These are phyloP conservation scores for Daktulosphaira vitifoliae DNA, from an alignment of 1,140 invertebrate species.

Conservation along the genomic window DNA sequence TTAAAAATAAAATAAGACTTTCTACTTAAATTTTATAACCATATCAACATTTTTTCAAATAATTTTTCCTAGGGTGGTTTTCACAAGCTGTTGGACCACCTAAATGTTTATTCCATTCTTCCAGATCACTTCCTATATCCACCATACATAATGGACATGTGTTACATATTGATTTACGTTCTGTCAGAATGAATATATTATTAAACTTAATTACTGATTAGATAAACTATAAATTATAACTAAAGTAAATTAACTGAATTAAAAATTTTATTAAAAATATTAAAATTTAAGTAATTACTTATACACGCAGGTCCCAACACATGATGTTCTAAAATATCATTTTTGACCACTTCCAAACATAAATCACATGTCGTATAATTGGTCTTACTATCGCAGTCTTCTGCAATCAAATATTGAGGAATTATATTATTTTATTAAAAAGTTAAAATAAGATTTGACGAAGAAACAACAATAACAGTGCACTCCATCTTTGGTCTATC, in stretches of 20 bases:
- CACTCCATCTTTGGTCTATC: too few relatives aligned
- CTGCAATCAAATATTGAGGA: slow-evolving; percentile 43
- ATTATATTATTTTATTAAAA: too few relatives aligned
- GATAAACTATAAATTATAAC: too few relatives aligned
- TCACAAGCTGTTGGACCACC: slow-evolving; percentile 47
- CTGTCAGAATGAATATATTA: background rate
- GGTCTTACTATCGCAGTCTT: slow-evolving; percentile 57
- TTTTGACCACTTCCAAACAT: slow-evolving; percentile 58
- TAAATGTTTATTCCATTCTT: slow-evolving; percentile 57
- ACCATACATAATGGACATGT: slow-evolving; percentile 65
- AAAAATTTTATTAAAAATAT: too few relatives aligned
- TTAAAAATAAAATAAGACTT: too few relatives aligned
- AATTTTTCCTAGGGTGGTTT: slow-evolving; percentile 48
- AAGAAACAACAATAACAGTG: too few relatives aligned
- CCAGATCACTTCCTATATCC: slow-evolving; percentile 50
- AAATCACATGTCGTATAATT: slow-evolving; percentile 58
- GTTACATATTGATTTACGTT: slow-evolving; percentile 4
- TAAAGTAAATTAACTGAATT: too few relatives aligned
- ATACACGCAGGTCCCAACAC: background rate
- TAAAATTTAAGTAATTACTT: slow-evolving; percentile 3
- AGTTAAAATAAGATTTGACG: too few relatives aligned
- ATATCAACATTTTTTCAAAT: slow-evolving; percentile 4
- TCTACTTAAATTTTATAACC: too few relatives aligned
- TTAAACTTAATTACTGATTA: too few relatives aligned
- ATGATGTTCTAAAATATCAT: slow-evolving; percentile 53